Base-by-base conservation (phyloP, 2,797 vertebrate genomes). In the Rhinichthys osculus region DNA sequence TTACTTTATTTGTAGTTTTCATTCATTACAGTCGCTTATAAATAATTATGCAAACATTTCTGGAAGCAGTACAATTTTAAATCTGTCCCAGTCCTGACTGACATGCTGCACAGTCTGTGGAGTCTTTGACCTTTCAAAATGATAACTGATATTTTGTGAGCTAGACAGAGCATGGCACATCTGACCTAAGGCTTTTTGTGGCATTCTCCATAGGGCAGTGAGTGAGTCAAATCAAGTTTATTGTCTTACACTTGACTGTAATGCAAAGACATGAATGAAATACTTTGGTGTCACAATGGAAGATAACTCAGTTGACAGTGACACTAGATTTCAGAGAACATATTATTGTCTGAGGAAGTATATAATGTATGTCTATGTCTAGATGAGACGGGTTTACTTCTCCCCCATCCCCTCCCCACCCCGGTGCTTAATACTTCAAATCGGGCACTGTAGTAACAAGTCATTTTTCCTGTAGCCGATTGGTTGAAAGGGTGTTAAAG, bases 111-210 rank as follows among this genome's bases (percentile, higher is more conserved):
- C 33, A 6, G 8, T 64, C 33, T 83, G 33, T 72, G 30, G 30
- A 47, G 35, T 44, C 54, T 73, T 67, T 76, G 71, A 67, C 59
- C 73, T 78, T 78, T 84, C 47, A n/a, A 11, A 77, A 78, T 84
- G 44, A 73, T 59, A 66, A 54, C 23, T 69, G 73, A 84, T 78
- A 64, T 83, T 83, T 66, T 47, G 23, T 83, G 70, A 64, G 54
- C 40, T 67, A 67, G 59, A 80, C 40, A 47, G 19, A 80, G 40
- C 42, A 67, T 33, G 78, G 17, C 70, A 73, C 70, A 35, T 23
- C 81, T 82, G 19, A 74, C 71, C 82, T 66, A 47, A 76, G 71
- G 81, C 21, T 76, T 83, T 76, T 27, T 52, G 44, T 83, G 33
- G 16, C 40, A 64, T 71, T 50, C 50, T 54, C 40, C 7, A 16